These are phyloP conservation scores for Syrmaticus mikado DNA, from an alignment of 2,113 vertebrate genomes.

Conservation along the genomic window DNA sequence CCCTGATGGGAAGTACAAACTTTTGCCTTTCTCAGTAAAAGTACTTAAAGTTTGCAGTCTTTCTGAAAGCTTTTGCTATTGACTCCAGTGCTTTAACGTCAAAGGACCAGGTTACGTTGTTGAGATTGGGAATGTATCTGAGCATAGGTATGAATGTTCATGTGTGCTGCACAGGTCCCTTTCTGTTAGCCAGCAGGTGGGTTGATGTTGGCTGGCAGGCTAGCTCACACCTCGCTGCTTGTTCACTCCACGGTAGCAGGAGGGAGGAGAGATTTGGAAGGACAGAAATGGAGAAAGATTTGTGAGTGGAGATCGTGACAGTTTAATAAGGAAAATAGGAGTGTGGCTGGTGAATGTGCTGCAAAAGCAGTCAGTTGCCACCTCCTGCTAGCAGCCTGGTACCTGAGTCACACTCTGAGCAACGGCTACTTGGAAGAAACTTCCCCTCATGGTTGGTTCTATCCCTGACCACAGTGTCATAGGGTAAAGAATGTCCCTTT, in stretches of 20 bases:
- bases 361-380: neutral
- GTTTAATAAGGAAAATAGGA: neutral
- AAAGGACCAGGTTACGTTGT: neutral
- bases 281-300: neutral
- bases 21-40: neutral
- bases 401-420: no score
- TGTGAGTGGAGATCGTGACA: neutral
- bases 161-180: neutral
- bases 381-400: neutral
- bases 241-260: neutral
- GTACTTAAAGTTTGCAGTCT: neutral
- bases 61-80: neutral
- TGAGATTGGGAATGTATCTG: neutral
- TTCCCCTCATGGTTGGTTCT: neutral
- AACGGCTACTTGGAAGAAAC: neutral
- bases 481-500: neutral
- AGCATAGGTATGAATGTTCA: fast-evolving
- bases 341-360: neutral
- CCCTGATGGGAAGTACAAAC: neutral
- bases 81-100: neutral
- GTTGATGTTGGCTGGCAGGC: neutral
- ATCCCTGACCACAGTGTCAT: neutral
- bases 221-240: neutral
- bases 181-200: fast-evolving
- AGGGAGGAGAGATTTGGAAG: fast-evolving